Percentiles rank a stretch among this genome's conserved stretches.
These are phyloP conservation scores for Villa cingulata DNA, from an alignment of 2,888 invertebrate genomes.

Conservation along the genomic window DNA sequence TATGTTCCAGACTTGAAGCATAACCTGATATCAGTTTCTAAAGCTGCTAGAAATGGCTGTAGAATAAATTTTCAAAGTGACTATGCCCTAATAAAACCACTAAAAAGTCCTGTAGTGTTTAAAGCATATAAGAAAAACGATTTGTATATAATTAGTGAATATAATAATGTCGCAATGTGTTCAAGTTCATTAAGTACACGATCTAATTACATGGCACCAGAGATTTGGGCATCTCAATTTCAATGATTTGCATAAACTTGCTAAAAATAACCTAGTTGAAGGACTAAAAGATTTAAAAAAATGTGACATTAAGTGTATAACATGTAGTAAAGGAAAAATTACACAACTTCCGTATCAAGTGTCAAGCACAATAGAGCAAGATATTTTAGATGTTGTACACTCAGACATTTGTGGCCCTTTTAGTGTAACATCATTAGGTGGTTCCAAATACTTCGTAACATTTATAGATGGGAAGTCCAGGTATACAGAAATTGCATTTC, in stretches of 20 bases:
- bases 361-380: background rate
- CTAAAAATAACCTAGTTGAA: background rate
- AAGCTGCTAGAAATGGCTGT: constrained; percentile 1
- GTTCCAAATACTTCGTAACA: constrained; percentile 2
- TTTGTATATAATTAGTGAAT: background rate
- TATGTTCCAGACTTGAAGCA: background rate
- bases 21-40: background rate
- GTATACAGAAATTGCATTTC: constrained; percentile 4
- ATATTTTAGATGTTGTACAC: constrained; percentile 1
- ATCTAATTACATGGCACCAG: background rate
- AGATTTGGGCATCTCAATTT: constrained; percentile 4
- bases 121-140: background rate
- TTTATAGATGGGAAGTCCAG: constrained; percentile 7
- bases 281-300: constrained; percentile 5
- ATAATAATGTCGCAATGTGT: background rate
- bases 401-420: constrained; percentile 5
- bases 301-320: constrained; percentile 4
- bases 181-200: no score
- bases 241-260: constrained; percentile 4
- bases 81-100: background rate
- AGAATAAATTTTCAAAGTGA: constrained; percentile 2
- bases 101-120: background rate
- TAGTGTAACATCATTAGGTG: background rate
- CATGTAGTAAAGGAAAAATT: constrained; percentile 7
- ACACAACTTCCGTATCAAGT: background rate